A percentile compares a stretch with the other conserved stretches of the same genome.
Conservation (phyloP, 1,140 invertebrate genomes). For the Cydia fagiglandana region DNA sequence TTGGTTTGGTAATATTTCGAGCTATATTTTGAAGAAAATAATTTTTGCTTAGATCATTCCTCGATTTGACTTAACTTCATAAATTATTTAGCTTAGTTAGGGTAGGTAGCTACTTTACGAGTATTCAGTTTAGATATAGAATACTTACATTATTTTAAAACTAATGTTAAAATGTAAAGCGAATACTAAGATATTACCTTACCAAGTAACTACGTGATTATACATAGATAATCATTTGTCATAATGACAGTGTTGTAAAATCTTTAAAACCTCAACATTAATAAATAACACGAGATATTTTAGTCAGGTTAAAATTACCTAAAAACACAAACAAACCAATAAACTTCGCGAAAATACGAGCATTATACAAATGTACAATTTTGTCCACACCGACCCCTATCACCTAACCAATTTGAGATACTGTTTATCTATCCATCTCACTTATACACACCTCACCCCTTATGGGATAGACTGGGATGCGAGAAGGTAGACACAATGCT, state of each 20-base stretch:
- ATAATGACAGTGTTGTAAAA: too few species aligned
- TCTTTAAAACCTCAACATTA: too few species aligned
- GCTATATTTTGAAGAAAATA: not conserved
- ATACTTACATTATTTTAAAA: too few species aligned
- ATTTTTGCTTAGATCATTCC: not conserved
- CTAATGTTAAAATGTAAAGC: too few species aligned
- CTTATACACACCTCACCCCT: not conserved
- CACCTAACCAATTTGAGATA: constrained; percentile 14
- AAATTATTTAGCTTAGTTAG: too few species aligned
- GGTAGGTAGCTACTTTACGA: too few species aligned
- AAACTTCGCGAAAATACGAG: constrained; percentile 4
- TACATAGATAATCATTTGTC: too few species aligned
- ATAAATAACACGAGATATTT: too few species aligned
- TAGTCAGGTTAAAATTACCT: not conserved
- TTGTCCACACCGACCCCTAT: constrained; percentile 13
- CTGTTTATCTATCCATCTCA: not conserved
- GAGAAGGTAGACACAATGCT: not conserved
- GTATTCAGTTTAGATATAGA: too few species aligned
- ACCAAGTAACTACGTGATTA: too few species aligned
- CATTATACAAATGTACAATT: constrained; percentile 21
- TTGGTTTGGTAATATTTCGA: not conserved
- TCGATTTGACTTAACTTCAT: not conserved
- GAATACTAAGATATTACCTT: too few species aligned
- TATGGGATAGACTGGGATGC: not conserved
- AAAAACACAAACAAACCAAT: constrained; percentile 15